These are phyloP conservation scores for Zaprionus ornatus DNA, from an alignment of 1,140 invertebrate species.

Conservation along the genomic window DNA sequence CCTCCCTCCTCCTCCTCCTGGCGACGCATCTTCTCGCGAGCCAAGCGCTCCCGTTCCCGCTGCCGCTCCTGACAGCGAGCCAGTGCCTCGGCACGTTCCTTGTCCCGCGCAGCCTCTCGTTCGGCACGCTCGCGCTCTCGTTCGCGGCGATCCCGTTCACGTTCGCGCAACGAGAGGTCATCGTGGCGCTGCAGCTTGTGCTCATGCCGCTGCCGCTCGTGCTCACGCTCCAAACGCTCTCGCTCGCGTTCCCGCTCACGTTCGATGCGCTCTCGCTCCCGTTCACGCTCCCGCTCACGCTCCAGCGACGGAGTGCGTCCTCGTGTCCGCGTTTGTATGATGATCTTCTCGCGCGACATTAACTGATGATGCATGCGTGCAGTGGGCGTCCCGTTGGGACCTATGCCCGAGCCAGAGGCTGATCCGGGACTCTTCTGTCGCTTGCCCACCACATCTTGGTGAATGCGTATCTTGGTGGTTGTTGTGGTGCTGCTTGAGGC, in stretches of 20 bases:
- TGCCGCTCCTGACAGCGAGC: slow-evolving; percentile 86
- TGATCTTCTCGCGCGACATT: slow-evolving; percentile 79
- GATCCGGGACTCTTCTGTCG: slow-evolving; percentile 70
- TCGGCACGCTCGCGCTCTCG: slow-evolving; percentile 83
- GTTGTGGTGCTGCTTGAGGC: slow-evolving; percentile 62
- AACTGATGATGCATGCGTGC: slow-evolving; percentile 76
- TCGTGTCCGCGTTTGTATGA: slow-evolving; percentile 73
- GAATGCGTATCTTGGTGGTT: slow-evolving; percentile 79
- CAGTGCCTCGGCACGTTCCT: slow-evolving; percentile 86
- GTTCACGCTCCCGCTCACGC: slow-evolving; percentile 64
- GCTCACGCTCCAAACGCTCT: slow-evolving; percentile 78
- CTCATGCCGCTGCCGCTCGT: slow-evolving; percentile 60
- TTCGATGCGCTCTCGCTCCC: slow-evolving; percentile 56
- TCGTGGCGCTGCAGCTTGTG: slow-evolving; percentile 63
- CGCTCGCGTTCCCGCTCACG: slow-evolving; percentile 85
- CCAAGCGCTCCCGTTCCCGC: slow-evolving; percentile 86
- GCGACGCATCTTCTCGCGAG: slow-evolving; percentile 83
- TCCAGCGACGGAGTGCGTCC: slow-evolving; percentile 75
- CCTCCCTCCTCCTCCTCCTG: slow-evolving; percentile 78
- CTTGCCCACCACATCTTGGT: slow-evolving; percentile 76
- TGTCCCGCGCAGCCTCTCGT: slow-evolving; percentile 85
- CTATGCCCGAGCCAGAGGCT: slow-evolving; percentile 25
- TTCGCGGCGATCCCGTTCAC: slow-evolving; percentile 84
- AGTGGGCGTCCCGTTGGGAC: slow-evolving; percentile 38
- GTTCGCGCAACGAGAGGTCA: slow-evolving; percentile 83